phyloP scores from a whole-genome alignment of 2,888 invertebrate species.

The Lepidochrysops patricia region DNA sequence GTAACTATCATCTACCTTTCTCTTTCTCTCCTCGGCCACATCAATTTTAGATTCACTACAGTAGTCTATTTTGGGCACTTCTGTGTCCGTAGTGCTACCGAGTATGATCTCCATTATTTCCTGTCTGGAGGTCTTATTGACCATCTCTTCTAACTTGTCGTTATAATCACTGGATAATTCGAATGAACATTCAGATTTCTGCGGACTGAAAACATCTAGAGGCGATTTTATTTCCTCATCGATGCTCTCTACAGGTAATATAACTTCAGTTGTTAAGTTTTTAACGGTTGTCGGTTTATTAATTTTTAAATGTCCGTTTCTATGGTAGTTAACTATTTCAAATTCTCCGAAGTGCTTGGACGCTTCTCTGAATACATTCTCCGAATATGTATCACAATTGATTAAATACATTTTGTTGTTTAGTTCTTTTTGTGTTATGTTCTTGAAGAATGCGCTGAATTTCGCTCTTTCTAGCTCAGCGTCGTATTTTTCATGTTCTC shows the following conservation, averaged over 20 bases:
- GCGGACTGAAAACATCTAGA: conserved; percentile 47
- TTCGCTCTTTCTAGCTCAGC: conserved; percentile 48
- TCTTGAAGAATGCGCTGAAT: conserved; percentile 44
- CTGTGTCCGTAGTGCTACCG: conserved; percentile 46
- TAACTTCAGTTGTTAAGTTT: conserved; percentile 45
- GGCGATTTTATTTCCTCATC: neutral
- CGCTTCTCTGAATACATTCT: conserved; percentile 47
- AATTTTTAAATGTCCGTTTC: conserved; percentile 50
- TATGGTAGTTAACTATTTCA: conserved; percentile 52
- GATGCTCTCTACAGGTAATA: conserved; percentile 24
- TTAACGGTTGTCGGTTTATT: conserved; percentile 40
- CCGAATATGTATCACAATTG: conserved; percentile 57
- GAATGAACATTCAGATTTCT: conserved; percentile 62
- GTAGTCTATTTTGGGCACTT: conserved; percentile 54
- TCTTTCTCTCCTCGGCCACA: conserved; percentile 37
- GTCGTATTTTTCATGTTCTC: conserved; percentile 49
- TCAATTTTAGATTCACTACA: conserved; percentile 49
- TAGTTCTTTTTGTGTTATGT: conserved; percentile 30
- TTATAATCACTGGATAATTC: conserved; percentile 61
- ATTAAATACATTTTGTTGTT: conserved; percentile 46
- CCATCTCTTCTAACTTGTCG: conserved; percentile 60
- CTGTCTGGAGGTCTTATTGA: conserved; percentile 58
- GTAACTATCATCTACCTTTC: conserved; percentile 47
- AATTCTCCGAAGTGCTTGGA: conserved; percentile 42
- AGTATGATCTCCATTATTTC: conserved; percentile 70